phyloP scores from a whole-genome alignment of 2,113 vertebrate genomes.

The Oryzias curvinotus region DNA sequence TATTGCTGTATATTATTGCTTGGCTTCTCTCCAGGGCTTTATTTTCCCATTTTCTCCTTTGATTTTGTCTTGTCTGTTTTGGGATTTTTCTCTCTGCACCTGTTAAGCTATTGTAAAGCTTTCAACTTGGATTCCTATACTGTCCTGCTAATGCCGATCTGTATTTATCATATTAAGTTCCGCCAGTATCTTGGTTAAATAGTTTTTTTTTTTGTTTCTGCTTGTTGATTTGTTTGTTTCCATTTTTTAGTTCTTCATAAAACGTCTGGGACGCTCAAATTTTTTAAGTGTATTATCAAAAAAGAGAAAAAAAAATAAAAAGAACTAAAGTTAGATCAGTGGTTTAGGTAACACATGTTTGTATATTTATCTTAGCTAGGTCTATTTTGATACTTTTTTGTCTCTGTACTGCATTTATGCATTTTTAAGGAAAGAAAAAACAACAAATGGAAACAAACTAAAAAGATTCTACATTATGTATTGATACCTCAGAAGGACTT shows the following conservation, averaged over 20 bases:
- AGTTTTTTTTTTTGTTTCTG: slow-evolving; percentile 44
- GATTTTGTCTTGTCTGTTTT: slow-evolving; percentile 37
- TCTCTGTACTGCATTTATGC: slow-evolving; percentile 85
- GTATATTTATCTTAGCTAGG: slow-evolving; percentile 90
- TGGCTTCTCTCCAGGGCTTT: slow-evolving; percentile 80
- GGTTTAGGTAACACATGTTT: slow-evolving; percentile 86
- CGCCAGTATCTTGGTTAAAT: slow-evolving; percentile 80
- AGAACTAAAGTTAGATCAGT: slow-evolving; percentile 80
- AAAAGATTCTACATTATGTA: slow-evolving; percentile 80
- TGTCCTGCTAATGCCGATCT: slow-evolving; percentile 82
- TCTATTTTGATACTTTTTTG: slow-evolving; percentile 87
- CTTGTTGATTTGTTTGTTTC: slow-evolving; percentile 27
- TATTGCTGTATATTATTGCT: slow-evolving; percentile 82
- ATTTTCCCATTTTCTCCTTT: slow-evolving; percentile 53
- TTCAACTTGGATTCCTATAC: slow-evolving; percentile 80
- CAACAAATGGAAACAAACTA: slow-evolving; percentile 75
- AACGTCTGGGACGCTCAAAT: slow-evolving; percentile 83
- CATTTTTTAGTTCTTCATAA: slow-evolving; percentile 74
- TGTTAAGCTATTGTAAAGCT: slow-evolving; percentile 82
- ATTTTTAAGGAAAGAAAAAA: slow-evolving; percentile 83
- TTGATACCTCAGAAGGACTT: slow-evolving; percentile 86
- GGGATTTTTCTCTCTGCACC: slow-evolving; percentile 56
- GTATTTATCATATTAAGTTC: slow-evolving; percentile 85
- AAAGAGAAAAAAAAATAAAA: slow-evolving; percentile 69
- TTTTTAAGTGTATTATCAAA: slow-evolving; percentile 80